Percentiles rank a stretch among this genome's conserved stretches.
These are phyloP conservation scores for Drosophila orosa DNA, from an alignment of 1,140 invertebrate genomes.

Conservation along the genomic window DNA sequence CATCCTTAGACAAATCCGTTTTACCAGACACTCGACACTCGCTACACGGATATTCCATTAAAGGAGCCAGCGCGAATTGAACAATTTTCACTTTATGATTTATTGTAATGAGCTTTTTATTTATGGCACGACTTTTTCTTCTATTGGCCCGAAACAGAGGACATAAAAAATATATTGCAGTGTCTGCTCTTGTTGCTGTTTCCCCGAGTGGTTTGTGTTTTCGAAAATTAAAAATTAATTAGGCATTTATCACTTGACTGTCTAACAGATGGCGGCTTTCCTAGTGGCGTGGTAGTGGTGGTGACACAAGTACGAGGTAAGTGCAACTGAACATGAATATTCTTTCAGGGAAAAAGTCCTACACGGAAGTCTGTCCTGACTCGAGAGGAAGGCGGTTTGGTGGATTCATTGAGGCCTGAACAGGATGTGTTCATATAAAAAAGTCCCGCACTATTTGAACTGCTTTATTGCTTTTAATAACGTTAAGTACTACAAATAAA, in stretches of 20 bases:
- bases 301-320: conserved; percentile 21
- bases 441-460: background rate
- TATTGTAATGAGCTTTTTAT: conserved; percentile 81
- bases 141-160: conserved; percentile 44
- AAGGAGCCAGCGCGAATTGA: conserved; percentile 57
- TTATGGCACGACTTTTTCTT: conserved; percentile 57
- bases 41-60: conserved; percentile 78
- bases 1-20: conserved; percentile 73
- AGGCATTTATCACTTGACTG: conserved; percentile 75
- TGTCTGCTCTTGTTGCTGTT: conserved; percentile 26
- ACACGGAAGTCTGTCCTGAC: conserved; percentile 2
- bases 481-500: background rate
- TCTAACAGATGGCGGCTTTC: conserved; percentile 78
- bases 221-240: conserved; percentile 82
- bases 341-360: conserved; percentile 20
- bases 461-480: background rate
- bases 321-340: conserved; percentile 29
- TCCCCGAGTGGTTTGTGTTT: conserved; percentile 60
- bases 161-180: conserved; percentile 26
- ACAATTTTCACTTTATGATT: conserved; percentile 80
- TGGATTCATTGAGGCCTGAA: background rate
- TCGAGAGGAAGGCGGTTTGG: background rate
- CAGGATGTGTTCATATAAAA: background rate
- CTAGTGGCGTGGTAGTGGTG: conserved; percentile 1
- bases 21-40: conserved; percentile 39